Percentiles rank a stretch among this genome's conserved stretches.
Conservation (phyloP, 1,140 invertebrate genomes). For the Ctenoplectra terminalis region DNA sequence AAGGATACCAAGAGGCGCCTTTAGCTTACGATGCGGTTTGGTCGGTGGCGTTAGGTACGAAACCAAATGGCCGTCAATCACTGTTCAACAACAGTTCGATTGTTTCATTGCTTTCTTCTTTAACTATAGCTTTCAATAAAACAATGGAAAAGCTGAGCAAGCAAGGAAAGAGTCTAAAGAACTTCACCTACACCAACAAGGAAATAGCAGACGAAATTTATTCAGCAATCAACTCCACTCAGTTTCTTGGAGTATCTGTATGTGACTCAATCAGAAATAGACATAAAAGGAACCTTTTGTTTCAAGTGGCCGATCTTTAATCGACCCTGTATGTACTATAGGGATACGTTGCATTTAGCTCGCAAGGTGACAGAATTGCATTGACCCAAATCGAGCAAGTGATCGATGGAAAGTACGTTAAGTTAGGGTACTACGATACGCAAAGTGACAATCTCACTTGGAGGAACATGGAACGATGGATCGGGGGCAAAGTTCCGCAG, state of each 20-base stretch:
- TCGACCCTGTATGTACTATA: constrained; percentile 77
- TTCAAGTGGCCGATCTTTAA: constrained; percentile 11
- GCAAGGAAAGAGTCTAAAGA: constrained; percentile 92
- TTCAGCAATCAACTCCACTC: constrained; percentile 97
- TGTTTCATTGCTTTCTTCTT: background rate
- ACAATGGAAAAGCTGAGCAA: constrained; percentile 93
- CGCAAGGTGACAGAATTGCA: constrained; percentile 99
- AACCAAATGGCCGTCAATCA: no score
- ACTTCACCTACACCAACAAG: constrained; percentile 98
- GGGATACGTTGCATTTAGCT: constrained; percentile 97
- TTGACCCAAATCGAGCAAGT: constrained; percentile 99
- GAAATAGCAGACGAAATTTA: constrained; percentile 98
- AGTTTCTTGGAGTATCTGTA: constrained; percentile 99
- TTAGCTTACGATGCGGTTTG: constrained; percentile 99
- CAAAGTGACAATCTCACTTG: constrained; percentile 97
- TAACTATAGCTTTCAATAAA: constrained; percentile 94
- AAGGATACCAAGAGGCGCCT: constrained; percentile 98
- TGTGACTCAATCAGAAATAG: constrained; percentile 76
- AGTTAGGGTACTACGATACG: constrained; percentile 98
- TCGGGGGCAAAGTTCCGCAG: constrained; percentile 93
- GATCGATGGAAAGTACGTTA: constrained; percentile 96
- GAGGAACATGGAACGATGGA: constrained; percentile 95
- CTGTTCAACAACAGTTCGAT: no score
- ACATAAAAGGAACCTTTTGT: constrained; percentile 19
- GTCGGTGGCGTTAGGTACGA: constrained; percentile 94